phyloP scores from a whole-genome alignment of 2,888 invertebrate genomes.

The Vesta saturnalis region DNA sequence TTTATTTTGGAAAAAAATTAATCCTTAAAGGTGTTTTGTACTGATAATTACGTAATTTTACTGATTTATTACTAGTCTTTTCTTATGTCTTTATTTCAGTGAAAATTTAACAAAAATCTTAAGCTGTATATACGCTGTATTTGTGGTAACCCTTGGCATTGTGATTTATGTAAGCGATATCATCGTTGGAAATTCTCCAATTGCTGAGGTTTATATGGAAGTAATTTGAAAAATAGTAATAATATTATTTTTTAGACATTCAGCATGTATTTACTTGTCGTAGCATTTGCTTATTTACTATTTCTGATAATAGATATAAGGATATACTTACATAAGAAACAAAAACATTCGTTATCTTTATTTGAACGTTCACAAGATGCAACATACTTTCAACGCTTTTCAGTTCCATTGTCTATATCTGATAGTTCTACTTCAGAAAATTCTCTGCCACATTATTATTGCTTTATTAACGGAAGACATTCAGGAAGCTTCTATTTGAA shows the following conservation, averaged over 20 bases:
- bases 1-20: too few relatives aligned
- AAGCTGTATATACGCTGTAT: slow-evolving; percentile 75
- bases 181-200: slow-evolving; percentile 61
- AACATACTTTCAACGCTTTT: too few relatives aligned
- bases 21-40: too few relatives aligned
- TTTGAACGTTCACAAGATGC: too few relatives aligned
- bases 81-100: too few relatives aligned
- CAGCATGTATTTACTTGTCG: slow-evolving; percentile 67
- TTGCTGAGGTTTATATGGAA: slow-evolving; percentile 66
- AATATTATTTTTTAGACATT: slow-evolving; percentile 66
- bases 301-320: slow-evolving; percentile 72
- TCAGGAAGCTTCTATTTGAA: slow-evolving; percentile 79
- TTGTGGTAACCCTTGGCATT: slow-evolving; percentile 73
- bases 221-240: background rate
- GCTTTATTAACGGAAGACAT: slow-evolving; percentile 75
- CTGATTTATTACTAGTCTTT: too few relatives aligned
- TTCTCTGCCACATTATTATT: slow-evolving; percentile 73
- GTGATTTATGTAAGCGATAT: slow-evolving; percentile 73
- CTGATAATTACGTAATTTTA: too few relatives aligned
- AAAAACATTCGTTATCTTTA: too few relatives aligned
- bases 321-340: too few relatives aligned
- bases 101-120: slow-evolving; percentile 69
- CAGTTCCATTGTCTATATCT: too few relatives aligned
- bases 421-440: too few relatives aligned
- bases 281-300: slow-evolving; percentile 70